phyloP scores from a whole-genome alignment of 2,797 vertebrate species.

The Acrossocheilus wenchowensis region DNA sequence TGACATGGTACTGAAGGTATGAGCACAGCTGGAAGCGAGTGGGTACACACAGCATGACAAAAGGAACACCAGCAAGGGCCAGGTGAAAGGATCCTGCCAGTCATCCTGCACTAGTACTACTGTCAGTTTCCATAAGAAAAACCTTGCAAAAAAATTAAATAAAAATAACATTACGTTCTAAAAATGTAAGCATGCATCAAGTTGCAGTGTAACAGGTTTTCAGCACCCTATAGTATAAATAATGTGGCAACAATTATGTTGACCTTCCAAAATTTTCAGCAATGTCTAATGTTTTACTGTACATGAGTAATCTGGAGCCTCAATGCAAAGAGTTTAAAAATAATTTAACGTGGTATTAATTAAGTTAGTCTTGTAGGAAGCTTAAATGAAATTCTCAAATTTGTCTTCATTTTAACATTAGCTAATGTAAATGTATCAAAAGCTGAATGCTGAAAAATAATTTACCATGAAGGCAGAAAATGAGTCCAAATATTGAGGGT shows the following conservation, averaged over 20 bases:
- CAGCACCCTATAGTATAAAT: not conserved
- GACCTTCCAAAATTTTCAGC: not conserved
- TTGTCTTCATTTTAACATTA: not conserved
- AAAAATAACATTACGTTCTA: not conserved
- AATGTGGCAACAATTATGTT: not conserved
- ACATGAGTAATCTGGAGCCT: not conserved
- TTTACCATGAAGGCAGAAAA: conserved; percentile 90
- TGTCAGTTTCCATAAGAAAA: conserved; percentile 86
- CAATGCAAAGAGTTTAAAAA: not conserved
- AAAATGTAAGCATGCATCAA: not conserved
- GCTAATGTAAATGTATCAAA: not conserved
- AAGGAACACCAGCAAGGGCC: conserved; percentile 88
- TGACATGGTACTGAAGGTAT: conserved; percentile 94
- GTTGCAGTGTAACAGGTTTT: not conserved
- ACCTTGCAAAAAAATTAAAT: conserved; percentile 76
- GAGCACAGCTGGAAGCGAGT: conserved; percentile 89
- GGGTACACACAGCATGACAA: conserved; percentile 89
- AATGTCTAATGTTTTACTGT: not conserved
- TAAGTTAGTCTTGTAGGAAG: not conserved
- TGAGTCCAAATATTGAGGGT: conserved; percentile 98
- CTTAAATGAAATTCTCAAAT: not conserved
- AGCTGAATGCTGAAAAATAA: not conserved
- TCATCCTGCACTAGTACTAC: conserved; percentile 72
- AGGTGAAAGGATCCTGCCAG: conserved; percentile 79
- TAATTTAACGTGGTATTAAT: not conserved